Evolutionary conservation across 2,113 vertebrate genomes (phyloP), one percentile per base, ranked within the genome.

Genomic region (Poicephalus gulielmi): DNA sequence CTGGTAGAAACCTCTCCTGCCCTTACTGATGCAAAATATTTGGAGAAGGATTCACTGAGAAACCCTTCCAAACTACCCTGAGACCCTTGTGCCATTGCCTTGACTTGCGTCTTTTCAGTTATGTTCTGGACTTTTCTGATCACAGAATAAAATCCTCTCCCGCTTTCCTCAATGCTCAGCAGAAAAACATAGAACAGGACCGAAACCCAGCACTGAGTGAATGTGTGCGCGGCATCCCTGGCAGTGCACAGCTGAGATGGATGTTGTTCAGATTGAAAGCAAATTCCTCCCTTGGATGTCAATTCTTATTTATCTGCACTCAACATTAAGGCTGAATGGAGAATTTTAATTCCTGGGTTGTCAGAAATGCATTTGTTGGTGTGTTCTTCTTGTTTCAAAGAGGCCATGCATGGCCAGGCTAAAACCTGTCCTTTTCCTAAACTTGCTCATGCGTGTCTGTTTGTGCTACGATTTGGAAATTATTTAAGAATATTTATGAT

Each of bases 121-220:
- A 1, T 1, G 23, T n/a, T n/a, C 20, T 0, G 17, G 86, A 7
- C 39, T 59, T 37, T 70, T 3, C 67, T 9, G 14, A 3, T 14
- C 1, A 4, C 83, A 66, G 44, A 14, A n/a, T 15, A 19, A 83
- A 70, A 41, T 59, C 76, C 82, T 23, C 33, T 35, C 41, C 43
- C 49, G 27, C 27, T 68, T 50, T 33, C 39, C 83, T 46, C 25
- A 4, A 2, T 3, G 69, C 81, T 47, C 62, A 16, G 59, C 1
- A 50, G 20, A 46, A 74, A 39, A 60, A 2, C 28, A 7, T 12
- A n/a, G 37, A 28, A 6, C 0, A 7, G 31, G 49, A 10, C 1
- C 2, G 9, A 46, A 6, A 52, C 55, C 53, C 43, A 47, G 50
- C 60, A 5, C 9, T 23, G 57, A n/a, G 33, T 24, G 33, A 14